Evolutionary conservation across 2,797 vertebrate genomes (phyloP).

Genomic region (Mus minutoides): DNA sequence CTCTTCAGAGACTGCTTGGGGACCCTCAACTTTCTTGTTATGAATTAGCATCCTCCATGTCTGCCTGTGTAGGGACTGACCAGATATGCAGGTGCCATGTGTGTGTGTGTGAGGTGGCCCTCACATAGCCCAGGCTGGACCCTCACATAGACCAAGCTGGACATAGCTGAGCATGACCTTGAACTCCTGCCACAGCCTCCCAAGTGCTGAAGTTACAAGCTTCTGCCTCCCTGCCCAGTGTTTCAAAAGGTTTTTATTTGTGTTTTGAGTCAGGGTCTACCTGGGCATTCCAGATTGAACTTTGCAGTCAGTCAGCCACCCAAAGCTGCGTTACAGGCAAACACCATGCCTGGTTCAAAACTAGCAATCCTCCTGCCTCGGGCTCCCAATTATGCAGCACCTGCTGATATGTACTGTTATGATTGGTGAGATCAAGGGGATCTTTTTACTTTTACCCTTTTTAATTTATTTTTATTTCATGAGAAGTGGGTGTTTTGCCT

Average conservation of each 20-base stretch:
- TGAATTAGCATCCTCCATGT: neutral
- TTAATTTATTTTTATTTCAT: neutral
- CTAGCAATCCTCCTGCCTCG: neutral
- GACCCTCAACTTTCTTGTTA: neutral
- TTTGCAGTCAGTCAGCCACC: neutral
- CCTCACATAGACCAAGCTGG: neutral
- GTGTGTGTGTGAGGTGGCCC: neutral
- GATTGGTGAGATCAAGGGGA: neutral
- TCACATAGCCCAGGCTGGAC: neutral
- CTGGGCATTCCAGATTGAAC: neutral
- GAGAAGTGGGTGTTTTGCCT: neutral
- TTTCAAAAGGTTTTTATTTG: neutral
- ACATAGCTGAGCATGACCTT: neutral
- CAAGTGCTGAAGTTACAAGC: neutral
- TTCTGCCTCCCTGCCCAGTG: neutral
- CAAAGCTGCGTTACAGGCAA: neutral
- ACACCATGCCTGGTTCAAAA: neutral
- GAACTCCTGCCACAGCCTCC: neutral
- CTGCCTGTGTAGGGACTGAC: neutral
- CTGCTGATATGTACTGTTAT: neutral
- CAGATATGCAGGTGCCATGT: neutral
- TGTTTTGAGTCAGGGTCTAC: neutral
- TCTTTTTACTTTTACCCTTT: neutral
- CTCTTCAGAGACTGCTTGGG: neutral
- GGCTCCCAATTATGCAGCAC: neutral